Percentiles rank a stretch among this genome's conserved stretches.
Conservation (phyloP, 2,113 vertebrate species). For the Callospermophilus lateralis region DNA sequence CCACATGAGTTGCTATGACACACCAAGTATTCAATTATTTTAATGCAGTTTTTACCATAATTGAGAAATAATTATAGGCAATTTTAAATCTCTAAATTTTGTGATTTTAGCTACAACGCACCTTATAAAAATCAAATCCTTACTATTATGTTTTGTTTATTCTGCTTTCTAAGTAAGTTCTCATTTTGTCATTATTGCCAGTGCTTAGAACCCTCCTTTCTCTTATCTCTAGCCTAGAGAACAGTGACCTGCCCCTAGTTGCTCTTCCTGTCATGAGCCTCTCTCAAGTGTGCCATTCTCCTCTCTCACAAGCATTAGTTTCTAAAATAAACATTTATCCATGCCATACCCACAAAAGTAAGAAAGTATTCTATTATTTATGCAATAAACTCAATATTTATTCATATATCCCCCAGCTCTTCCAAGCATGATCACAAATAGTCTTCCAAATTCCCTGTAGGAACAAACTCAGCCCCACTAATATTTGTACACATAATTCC, state of each 20-base stretch:
- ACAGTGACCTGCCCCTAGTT: background rate
- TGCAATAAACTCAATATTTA: background rate
- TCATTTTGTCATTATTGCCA: background rate
- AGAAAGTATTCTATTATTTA: background rate
- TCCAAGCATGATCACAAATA: background rate
- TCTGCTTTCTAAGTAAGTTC: background rate
- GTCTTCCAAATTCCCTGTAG: background rate
- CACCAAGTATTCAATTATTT: no score
- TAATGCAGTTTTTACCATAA: no score
- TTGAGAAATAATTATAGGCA: no score
- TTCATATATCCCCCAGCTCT: background rate
- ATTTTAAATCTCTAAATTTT: no score
- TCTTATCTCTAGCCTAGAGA: background rate
- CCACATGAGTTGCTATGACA: no score
- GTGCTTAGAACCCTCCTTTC: background rate
- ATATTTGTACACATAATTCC: background rate
- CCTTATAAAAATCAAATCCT: background rate
- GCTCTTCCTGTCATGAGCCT: background rate
- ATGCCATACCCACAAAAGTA: background rate
- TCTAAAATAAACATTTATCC: background rate
- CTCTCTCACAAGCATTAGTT: background rate
- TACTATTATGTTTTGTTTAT: background rate
- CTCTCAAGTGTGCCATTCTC: background rate
- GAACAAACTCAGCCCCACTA: background rate
- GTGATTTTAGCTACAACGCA: background rate